Conservation (phyloP, 1,140 invertebrate genomes). For the Drosophila ercepeae region DNA sequence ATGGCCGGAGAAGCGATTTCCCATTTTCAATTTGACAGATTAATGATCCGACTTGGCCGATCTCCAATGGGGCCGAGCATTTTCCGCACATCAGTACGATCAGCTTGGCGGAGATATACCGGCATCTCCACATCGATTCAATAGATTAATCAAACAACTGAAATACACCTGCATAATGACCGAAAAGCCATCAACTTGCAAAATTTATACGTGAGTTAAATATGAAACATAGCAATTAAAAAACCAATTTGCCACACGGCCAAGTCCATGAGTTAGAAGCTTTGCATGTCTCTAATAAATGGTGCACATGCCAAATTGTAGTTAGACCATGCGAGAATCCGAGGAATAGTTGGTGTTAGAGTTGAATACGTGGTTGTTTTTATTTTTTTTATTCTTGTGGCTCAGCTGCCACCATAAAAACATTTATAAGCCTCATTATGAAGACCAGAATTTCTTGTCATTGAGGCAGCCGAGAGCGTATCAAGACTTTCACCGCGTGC, state of each 20-base stretch:
- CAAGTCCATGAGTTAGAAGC: constrained; percentile 44
- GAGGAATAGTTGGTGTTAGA: not conserved
- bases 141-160: constrained; percentile 27
- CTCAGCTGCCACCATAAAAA: constrained; percentile 73
- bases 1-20: constrained; percentile 21
- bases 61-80: constrained; percentile 8
- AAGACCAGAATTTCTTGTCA: constrained; percentile 81
- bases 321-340: constrained; percentile 14
- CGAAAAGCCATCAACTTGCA: not conserved
- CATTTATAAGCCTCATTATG: constrained; percentile 82
- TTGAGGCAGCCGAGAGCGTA: constrained; percentile 43
- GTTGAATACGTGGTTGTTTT: constrained; percentile 36
- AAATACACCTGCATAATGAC: constrained; percentile 47
- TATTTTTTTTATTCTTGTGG: constrained; percentile 51
- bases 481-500: constrained; percentile 73
- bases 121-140: constrained; percentile 8
- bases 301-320: constrained; percentile 78
- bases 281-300: constrained; percentile 71
- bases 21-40: constrained; percentile 43
- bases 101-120: constrained; percentile 4
- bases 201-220: constrained; percentile 16
- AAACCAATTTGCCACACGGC: constrained; percentile 66
- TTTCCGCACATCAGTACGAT: constrained; percentile 31
- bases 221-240: constrained; percentile 68
- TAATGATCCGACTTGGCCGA: constrained; percentile 22